Percentiles rank a stretch among this genome's conserved stretches.
Conservation (phyloP, 1,140 invertebrate genomes). For the Nautilus pompilius region DNA sequence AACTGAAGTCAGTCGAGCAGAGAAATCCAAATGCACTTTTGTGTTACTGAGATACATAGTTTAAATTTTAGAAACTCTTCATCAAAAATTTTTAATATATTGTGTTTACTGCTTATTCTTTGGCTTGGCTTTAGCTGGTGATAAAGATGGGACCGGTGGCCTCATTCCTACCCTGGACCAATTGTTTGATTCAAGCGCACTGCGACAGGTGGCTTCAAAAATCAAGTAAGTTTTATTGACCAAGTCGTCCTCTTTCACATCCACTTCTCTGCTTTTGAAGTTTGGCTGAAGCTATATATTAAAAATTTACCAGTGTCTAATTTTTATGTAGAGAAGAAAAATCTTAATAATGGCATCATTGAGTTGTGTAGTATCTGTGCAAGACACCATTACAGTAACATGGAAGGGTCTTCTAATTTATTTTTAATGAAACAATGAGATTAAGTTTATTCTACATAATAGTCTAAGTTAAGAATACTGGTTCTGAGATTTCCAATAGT, state of each 20-base stretch:
- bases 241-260: neutral
- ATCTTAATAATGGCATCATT: neutral
- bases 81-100: neutral
- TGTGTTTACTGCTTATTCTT: neutral
- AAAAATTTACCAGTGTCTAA: neutral
- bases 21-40: neutral
- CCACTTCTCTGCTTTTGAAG: neutral
- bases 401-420: too few species aligned
- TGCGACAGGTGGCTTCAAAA: constrained; percentile 37
- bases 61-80: neutral
- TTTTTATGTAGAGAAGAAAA: neutral
- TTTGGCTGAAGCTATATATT: neutral
- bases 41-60: neutral
- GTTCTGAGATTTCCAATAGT: too few species aligned
- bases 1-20: neutral
- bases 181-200: constrained; percentile 32
- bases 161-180: constrained; percentile 26
- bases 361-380: neutral
- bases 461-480: too few species aligned
- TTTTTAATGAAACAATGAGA: too few species aligned
- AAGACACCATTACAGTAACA: neutral
- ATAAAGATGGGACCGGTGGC: constrained; percentile 28
- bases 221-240: constrained; percentile 33
- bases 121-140: constrained; percentile 18
- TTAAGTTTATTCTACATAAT: too few species aligned